A percentile compares a stretch with the other conserved stretches of the same genome.
Evolutionary conservation across 2,113 vertebrate genomes (phyloP).

Genomic region (Nothoprocta perdicaria): DNA sequence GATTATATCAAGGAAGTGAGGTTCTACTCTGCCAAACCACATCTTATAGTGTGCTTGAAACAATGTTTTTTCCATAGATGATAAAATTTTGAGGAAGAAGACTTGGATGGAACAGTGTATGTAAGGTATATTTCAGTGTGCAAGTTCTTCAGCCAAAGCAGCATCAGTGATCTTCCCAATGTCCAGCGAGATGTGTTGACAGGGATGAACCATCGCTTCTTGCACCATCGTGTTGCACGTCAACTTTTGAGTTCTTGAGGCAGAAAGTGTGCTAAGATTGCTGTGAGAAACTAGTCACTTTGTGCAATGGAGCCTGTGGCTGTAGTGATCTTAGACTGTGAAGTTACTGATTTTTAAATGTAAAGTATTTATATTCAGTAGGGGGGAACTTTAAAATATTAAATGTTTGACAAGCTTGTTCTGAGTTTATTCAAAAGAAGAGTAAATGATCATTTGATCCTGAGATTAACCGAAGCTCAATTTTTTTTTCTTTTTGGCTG

Average conservation of each 20-base stretch:
- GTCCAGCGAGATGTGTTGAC: not conserved
- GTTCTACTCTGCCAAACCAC: not conserved
- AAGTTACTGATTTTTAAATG: not conserved
- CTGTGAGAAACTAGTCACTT: not conserved
- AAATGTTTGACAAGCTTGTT: not conserved
- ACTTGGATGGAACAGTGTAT: not conserved
- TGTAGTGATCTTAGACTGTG: not conserved
- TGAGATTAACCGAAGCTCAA: not conserved
- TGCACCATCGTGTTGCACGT: not conserved
- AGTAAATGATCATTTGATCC: not conserved
- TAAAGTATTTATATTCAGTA: not conserved
- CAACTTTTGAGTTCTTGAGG: conserved; percentile 21
- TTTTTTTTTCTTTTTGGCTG: not conserved
- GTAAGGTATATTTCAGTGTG: not conserved
- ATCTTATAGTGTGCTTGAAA: not conserved
- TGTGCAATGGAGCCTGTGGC: not conserved
- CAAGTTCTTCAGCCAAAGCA: not conserved
- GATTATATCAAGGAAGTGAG: not conserved
- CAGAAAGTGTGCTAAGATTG: not conserved
- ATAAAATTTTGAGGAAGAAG: not conserved
- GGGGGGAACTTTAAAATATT: not conserved
- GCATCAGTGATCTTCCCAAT: not conserved
- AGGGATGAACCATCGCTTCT: conserved; percentile 28
- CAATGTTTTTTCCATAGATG: not conserved
- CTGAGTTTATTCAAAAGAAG: not conserved